Percentiles rank a stretch among this genome's conserved stretches.
Evolutionary conservation across 2,888 invertebrate genomes (phyloP).

Genomic region (Mythimna ferrago): DNA sequence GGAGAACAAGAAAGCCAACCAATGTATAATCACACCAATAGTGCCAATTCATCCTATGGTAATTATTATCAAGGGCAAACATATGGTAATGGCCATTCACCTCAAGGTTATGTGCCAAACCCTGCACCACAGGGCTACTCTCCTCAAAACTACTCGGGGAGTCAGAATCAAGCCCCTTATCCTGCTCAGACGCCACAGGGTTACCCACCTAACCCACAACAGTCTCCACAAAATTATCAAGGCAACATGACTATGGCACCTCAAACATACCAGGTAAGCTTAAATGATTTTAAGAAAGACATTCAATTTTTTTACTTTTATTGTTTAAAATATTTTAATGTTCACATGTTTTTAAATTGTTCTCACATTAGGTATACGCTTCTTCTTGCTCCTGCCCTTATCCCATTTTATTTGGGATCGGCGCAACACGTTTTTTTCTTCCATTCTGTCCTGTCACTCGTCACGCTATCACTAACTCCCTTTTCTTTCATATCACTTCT

Average conservation of each 20-base stretch:
- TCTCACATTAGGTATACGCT: no score
- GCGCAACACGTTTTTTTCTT: no score
- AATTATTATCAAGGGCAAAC: conserved; percentile 87
- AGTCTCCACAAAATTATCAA: conserved; percentile 84
- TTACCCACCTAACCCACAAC: conserved; percentile 85
- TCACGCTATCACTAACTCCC: no score
- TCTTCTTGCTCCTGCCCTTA: no score
- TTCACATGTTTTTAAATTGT: no score
- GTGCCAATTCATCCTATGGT: conserved; percentile 83
- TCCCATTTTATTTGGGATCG: no score
- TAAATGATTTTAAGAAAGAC: neutral
- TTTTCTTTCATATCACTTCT: no score
- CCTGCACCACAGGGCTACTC: conserved; percentile 84
- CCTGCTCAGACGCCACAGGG: conserved; percentile 81
- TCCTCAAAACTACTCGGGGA: conserved; percentile 82
- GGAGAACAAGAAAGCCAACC: conserved; percentile 86
- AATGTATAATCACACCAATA: conserved; percentile 86
- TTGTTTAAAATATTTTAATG: no score
- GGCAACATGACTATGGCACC: conserved; percentile 86
- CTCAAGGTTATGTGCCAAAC: conserved; percentile 84
- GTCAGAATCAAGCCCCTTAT: conserved; percentile 79
- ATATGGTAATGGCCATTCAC: conserved; percentile 88
- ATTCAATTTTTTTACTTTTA: neutral
- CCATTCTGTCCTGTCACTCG: no score
- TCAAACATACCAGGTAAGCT: conserved; percentile 89